Evolutionary conservation across 2,113 vertebrate genomes (phyloP).

Genomic region (Cyprinodon brontotheroides): DNA sequence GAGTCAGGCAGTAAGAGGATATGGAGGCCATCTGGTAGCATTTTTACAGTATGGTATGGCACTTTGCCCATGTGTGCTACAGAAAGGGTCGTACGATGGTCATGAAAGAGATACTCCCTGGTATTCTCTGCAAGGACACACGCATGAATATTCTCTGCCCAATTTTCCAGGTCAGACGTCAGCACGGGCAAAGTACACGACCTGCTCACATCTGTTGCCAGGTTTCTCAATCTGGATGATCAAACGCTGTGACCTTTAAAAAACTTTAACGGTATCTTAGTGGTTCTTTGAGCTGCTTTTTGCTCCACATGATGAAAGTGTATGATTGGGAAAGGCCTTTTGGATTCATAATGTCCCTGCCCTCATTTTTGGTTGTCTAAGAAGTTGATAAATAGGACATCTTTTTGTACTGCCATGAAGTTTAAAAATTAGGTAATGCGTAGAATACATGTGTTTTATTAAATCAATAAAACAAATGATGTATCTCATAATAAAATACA

Average conservation of each 20-base stretch:
- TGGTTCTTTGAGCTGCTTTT: constrained; percentile 42
- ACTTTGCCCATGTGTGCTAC: constrained; percentile 74
- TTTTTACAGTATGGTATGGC: constrained; percentile 77
- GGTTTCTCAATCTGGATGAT: constrained; percentile 45
- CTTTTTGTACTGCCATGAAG: constrained; percentile 40
- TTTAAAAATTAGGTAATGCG: constrained; percentile 31
- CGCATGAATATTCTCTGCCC: constrained; percentile 74
- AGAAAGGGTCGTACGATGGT: constrained; percentile 73
- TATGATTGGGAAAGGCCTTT: constrained; percentile 2
- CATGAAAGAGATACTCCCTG: constrained; percentile 61
- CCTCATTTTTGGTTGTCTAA: constrained; percentile 15
- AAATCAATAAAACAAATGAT: constrained; percentile 19
- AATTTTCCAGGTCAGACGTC: constrained; percentile 66
- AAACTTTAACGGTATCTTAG: constrained; percentile 56
- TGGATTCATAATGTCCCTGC: constrained; percentile 18
- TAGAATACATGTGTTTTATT: constrained; percentile 13
- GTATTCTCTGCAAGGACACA: constrained; percentile 62
- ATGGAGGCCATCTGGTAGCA: constrained; percentile 80
- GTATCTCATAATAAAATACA: neutral
- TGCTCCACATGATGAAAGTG: constrained; percentile 33
- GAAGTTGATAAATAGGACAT: constrained; percentile 44
- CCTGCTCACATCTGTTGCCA: constrained; percentile 70
- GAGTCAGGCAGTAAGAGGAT: constrained; percentile 72
- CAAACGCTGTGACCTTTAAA: constrained; percentile 58
- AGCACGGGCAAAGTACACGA: constrained; percentile 54